Evolutionary conservation across 1,140 invertebrate species (phyloP), one percentile per base, ranked within the genome.

Genomic region (Spodoptera litura): DNA sequence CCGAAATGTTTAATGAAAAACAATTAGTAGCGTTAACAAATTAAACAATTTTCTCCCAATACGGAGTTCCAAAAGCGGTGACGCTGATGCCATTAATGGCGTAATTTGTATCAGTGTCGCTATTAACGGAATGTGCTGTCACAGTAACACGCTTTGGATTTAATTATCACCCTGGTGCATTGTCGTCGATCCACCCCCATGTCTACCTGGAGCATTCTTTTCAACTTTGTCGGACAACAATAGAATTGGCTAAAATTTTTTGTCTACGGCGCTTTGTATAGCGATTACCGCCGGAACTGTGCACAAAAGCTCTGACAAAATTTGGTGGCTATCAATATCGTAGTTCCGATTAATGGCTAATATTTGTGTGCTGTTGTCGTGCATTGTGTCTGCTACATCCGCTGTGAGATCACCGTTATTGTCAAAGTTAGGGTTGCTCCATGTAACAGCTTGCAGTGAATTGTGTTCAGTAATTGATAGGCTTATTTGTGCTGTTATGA

Each of bases 261-360:
- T 90, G 79, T 82, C 78, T 79, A 78, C 62, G 74, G 72, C 77
- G 85, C 87, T 91, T 90, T 89, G 85, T 89, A 80, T 84, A 88
- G 62, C 87, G 87, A 88, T 91, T 89, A 91, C 86, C 81, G 83
- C 84, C 89, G 92, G 92, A 92, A 89, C 85, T 88, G 72, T 71
- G 82, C 80, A 93, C 91, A 93, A 93, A 88, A 81, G 88, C 84
- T 82, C 86, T 89, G 88, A 91, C 87, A 89, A 89, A 89, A 90
- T 88, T 86, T 81, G 85, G 80, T 79, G 81, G 84, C 87, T 92
- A 92, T 92, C 91, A 85, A 85, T 93, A 89, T 89, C 92, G 78
- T 79, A 90, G 90, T 91, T 92, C 88, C 90, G 90, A 92, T 90
- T 93, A 92, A 90, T 92, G 85, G 79, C 86, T 83, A 90, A 91